Conservation (phyloP, 2,888 invertebrate genomes). For the Cantharis rufa region DNA sequence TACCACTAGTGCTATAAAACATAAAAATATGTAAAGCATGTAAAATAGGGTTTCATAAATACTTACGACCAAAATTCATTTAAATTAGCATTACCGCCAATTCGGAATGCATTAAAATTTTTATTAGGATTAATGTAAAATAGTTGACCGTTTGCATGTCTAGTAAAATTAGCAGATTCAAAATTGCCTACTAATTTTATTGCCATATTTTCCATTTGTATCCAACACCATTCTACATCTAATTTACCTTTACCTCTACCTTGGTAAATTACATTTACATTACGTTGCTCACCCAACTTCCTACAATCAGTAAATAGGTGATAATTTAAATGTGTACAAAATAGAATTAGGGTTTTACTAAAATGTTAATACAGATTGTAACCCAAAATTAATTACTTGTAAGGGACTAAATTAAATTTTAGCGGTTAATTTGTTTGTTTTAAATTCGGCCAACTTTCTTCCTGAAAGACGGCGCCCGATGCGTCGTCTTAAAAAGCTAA, state of each 20-base stretch:
- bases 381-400: not conserved
- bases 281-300: conserved; percentile 40
- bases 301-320: conserved; percentile 7
- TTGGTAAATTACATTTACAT: conserved; percentile 52
- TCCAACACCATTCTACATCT: conserved; percentile 59
- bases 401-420: not conserved
- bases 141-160: conserved; percentile 55
- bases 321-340: not conserved
- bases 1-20: conserved; percentile 41
- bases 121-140: conserved; percentile 62
- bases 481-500: not conserved
- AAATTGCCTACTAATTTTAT: conserved; percentile 56
- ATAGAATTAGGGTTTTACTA: not conserved
- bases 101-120: conserved; percentile 56
- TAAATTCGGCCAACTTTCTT: not conserved
- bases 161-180: conserved; percentile 49
- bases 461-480: too few species aligned
- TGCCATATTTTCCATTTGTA: conserved; percentile 59
- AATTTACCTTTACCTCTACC: conserved; percentile 56
- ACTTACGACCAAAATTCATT: conserved; percentile 62
- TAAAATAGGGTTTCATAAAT: not conserved
- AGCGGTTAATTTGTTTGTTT: not conserved
- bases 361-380: not conserved
- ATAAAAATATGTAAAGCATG: not conserved
- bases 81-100: conserved; percentile 62